Evolutionary conservation across 1,140 invertebrate genomes (phyloP).

Genomic region (Drosophila parabipectinata): DNA sequence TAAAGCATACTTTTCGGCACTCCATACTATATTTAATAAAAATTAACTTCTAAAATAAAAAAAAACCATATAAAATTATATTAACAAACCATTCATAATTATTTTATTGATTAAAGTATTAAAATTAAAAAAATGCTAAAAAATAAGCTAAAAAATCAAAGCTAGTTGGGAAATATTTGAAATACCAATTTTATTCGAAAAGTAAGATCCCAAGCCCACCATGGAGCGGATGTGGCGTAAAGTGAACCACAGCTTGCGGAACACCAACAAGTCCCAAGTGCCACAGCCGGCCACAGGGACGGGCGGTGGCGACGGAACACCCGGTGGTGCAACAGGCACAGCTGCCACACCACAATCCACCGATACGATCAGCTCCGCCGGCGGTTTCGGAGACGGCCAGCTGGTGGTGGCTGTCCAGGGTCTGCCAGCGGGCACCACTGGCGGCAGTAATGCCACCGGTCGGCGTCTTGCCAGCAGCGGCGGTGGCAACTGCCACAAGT

Average conservation of each 20-base stretch:
- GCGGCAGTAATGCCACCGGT: slow-evolving; percentile 78
- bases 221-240: slow-evolving; percentile 84
- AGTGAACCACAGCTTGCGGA: slow-evolving; percentile 82
- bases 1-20: background rate
- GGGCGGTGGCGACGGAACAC: slow-evolving; percentile 8
- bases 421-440: slow-evolving; percentile 24
- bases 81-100: background rate
- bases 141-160: background rate
- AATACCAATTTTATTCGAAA: background rate
- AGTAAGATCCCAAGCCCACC: background rate
- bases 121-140: background rate
- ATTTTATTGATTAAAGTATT: background rate
- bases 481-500: slow-evolving; percentile 61
- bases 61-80: background rate
- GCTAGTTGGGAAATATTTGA: background rate
- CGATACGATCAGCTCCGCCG: slow-evolving; percentile 76
- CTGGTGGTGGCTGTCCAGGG: slow-evolving; percentile 73
- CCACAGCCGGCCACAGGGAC: slow-evolving; percentile 7
- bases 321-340: slow-evolving; percentile 12
- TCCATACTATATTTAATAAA: background rate
- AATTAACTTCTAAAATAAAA: background rate
- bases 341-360: slow-evolving; percentile 65
- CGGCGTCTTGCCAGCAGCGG: slow-evolving; percentile 75
- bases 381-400: slow-evolving; percentile 72
- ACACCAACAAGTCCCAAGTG: slow-evolving; percentile 58